A percentile compares a stretch with the other conserved stretches of the same genome.
Evolutionary conservation across 2,113 vertebrate species (phyloP).

Genomic region (Seriola aureovittata): DNA sequence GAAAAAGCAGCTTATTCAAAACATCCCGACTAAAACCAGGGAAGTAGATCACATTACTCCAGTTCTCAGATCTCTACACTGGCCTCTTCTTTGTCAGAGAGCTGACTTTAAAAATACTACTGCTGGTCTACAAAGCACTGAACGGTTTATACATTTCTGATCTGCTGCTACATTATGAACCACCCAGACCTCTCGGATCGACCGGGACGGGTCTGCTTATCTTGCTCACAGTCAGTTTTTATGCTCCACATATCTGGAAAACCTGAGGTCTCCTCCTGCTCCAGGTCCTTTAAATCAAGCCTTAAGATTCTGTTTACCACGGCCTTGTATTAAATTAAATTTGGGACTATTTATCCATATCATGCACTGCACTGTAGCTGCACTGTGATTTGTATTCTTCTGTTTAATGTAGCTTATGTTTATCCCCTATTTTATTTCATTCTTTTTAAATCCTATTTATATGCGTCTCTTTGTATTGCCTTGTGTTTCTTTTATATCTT

Average conservation of each 20-base stretch:
- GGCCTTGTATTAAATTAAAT: not conserved
- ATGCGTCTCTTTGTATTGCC: not conserved
- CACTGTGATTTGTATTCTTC: not conserved
- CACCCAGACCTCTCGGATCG: not conserved
- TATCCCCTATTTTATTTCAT: not conserved
- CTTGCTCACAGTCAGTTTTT: not conserved
- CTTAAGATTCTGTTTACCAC: not conserved
- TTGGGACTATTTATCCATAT: not conserved
- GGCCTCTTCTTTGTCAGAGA: not conserved
- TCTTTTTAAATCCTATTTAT: conserved; percentile 11
- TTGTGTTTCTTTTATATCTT: not conserved
- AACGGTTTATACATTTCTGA: not conserved
- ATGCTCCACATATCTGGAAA: not conserved
- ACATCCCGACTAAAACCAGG: not conserved
- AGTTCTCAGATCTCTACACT: not conserved
- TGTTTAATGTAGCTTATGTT: not conserved
- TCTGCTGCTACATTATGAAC: not conserved
- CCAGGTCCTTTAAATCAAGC: not conserved
- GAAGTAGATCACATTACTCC: not conserved
- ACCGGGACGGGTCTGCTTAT: not conserved
- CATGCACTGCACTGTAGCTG: not conserved
- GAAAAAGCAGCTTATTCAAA: not conserved
- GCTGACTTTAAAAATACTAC: not conserved
- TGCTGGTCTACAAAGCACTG: not conserved
- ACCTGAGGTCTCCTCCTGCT: not conserved